phyloP scores from a whole-genome alignment of 1,140 invertebrate genomes.

The Hycleus cichorii region DNA sequence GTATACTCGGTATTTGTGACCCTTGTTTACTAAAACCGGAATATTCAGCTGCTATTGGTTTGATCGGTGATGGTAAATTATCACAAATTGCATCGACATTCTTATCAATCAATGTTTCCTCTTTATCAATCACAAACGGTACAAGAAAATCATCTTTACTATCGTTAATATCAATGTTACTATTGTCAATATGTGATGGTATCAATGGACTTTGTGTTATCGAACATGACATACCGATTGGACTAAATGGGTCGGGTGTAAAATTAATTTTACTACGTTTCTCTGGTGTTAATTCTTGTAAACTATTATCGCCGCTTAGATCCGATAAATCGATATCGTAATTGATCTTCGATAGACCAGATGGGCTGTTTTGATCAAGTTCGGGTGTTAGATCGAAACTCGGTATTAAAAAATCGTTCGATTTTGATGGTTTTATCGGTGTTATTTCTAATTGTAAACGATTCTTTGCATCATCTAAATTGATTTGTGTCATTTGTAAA shows the following conservation, averaged over 20 bases:
- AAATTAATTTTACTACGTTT: slow-evolving; percentile 30
- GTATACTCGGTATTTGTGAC: slow-evolving; percentile 62
- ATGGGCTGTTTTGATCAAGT: slow-evolving; percentile 42
- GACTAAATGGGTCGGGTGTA: slow-evolving; percentile 40
- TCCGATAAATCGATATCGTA: slow-evolving; percentile 67
- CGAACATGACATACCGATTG: slow-evolving; percentile 26
- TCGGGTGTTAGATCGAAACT: slow-evolving; percentile 43
- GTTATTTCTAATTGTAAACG: slow-evolving; percentile 32
- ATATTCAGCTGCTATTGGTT: slow-evolving; percentile 52
- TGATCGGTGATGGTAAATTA: slow-evolving; percentile 55
- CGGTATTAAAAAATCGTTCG: too few relatives aligned
- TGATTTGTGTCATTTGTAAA: slow-evolving; percentile 21
- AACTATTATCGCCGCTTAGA: slow-evolving; percentile 59
- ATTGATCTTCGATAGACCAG: slow-evolving; percentile 59
- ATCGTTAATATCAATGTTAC: too few relatives aligned
- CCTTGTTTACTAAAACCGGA: slow-evolving; percentile 61
- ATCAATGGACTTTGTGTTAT: slow-evolving; percentile 31
- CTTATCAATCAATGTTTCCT: slow-evolving; percentile 51
- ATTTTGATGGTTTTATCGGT: slow-evolving; percentile 2
- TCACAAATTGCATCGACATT: slow-evolving; percentile 46
- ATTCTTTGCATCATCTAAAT: slow-evolving; percentile 20
- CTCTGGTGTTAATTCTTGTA: slow-evolving; percentile 45
- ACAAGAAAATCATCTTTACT: slow-evolving; percentile 41
- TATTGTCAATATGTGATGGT: slow-evolving; percentile 22
- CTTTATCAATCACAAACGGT: slow-evolving; percentile 38